Conservation (phyloP, 2,888 invertebrate genomes). For the Campopleginae sp. region DNA sequence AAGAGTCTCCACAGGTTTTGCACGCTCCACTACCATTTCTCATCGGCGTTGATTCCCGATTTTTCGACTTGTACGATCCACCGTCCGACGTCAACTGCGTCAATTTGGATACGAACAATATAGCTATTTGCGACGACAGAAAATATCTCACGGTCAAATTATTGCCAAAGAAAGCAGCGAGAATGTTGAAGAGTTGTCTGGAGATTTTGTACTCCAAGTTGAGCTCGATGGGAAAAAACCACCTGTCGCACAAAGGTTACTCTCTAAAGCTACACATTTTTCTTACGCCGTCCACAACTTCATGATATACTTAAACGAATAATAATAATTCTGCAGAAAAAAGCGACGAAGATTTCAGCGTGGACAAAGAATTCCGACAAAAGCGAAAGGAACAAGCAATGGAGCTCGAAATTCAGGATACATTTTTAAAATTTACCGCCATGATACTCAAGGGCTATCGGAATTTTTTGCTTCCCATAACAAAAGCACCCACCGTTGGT, state of each 20-base stretch:
- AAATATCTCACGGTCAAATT: constrained; percentile 92
- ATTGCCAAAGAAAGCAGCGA: constrained; percentile 94
- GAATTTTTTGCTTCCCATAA: constrained; percentile 94
- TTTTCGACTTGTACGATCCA: constrained; percentile 98
- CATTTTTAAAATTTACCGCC: constrained; percentile 98
- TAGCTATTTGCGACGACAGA: constrained; percentile 96
- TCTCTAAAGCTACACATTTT: background rate
- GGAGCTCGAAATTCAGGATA: constrained; percentile 98
- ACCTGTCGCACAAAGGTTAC: constrained; percentile 77
- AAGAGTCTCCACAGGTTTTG: constrained; percentile 89
- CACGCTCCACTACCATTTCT: constrained; percentile 99
- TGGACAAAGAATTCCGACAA: constrained; percentile 82
- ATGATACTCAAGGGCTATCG: constrained; percentile 96
- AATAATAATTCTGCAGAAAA: constrained; percentile 70
- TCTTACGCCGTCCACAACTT: background rate
- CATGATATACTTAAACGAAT: background rate
- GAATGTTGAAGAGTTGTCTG: constrained; percentile 91
- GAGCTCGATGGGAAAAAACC: constrained; percentile 77
- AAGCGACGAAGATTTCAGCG: constrained; percentile 80
- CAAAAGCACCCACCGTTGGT: constrained; percentile 95
- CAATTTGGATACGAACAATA: constrained; percentile 98
- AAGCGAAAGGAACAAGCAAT: constrained; percentile 89
- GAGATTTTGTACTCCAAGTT: constrained; percentile 89
- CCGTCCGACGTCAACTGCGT: constrained; percentile 99
- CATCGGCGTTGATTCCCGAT: constrained; percentile 98